phyloP scores from a whole-genome alignment of 2,113 vertebrate species.

The Ariopsis seemanni region DNA sequence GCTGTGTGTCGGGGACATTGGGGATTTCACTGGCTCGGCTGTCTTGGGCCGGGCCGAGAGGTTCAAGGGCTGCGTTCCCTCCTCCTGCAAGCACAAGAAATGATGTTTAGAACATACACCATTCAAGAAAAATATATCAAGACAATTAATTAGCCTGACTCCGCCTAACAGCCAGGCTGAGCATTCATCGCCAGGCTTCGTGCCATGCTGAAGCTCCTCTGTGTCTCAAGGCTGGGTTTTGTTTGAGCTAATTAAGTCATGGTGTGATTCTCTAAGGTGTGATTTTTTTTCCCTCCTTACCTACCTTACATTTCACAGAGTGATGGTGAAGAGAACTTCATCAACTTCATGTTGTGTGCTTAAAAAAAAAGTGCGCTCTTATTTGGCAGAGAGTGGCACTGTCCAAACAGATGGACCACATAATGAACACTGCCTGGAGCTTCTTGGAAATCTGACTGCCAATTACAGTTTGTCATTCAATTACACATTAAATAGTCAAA shows the following conservation, averaged over 20 bases:
- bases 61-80: constrained; percentile 96
- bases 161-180: constrained; percentile 70
- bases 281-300: constrained; percentile 87
- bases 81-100: constrained; percentile 79
- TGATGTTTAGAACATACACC: constrained; percentile 44
- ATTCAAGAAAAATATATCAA: constrained; percentile 55
- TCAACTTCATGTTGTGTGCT: background rate
- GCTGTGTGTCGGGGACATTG: constrained; percentile 90
- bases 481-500: constrained; percentile 71
- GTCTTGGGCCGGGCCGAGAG: constrained; percentile 96
- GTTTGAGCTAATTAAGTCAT: constrained; percentile 96
- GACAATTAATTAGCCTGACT: constrained; percentile 80
- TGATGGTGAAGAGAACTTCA: background rate
- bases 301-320: constrained; percentile 54
- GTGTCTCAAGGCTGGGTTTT: constrained; percentile 82
- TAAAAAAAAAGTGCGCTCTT: background rate
- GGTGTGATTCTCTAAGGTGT: constrained; percentile 90
- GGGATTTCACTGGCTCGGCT: constrained; percentile 89
- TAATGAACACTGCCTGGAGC: constrained; percentile 65
- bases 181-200: constrained; percentile 82
- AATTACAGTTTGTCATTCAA: constrained; percentile 75
- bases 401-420: constrained; percentile 75
- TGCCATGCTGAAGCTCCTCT: constrained; percentile 88
- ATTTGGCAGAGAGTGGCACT: constrained; percentile 63
- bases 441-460: constrained; percentile 71